Evolutionary conservation across 2,888 invertebrate species (phyloP).

Genomic region (Agrotis ipsilon): DNA sequence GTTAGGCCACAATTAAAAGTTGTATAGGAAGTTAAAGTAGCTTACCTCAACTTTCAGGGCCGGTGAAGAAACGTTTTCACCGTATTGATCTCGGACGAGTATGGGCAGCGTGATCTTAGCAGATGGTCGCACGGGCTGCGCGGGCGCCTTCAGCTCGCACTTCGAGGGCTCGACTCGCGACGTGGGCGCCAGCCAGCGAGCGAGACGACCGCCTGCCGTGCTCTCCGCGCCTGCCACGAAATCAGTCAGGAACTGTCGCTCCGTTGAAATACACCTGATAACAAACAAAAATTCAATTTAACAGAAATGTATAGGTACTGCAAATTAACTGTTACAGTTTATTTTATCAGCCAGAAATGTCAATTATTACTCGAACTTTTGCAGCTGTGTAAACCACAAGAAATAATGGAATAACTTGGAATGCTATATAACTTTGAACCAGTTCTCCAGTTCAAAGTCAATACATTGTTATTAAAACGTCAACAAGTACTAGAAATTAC

Average conservation of each 20-base stretch:
- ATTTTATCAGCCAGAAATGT: not conserved
- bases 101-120: constrained; percentile 91
- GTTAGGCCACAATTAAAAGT: not conserved
- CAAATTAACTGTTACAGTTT: not conserved
- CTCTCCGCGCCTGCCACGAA: constrained; percentile 97
- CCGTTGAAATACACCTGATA: constrained; percentile 96
- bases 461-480: constrained; percentile 9
- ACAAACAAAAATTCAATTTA: constrained; percentile 66
- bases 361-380: not conserved
- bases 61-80: constrained; percentile 96
- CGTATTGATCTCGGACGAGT: constrained; percentile 97
- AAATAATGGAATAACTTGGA: constrained; percentile 12
- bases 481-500: not conserved
- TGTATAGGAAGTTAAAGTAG: not conserved
- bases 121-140: constrained; percentile 93
- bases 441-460: not conserved
- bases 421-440: constrained; percentile 1
- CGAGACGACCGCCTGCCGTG: constrained; percentile 97
- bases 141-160: constrained; percentile 95
- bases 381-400: constrained; percentile 7
- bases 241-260: constrained; percentile 97
- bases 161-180: constrained; percentile 97
- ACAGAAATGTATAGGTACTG: not conserved
- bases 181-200: constrained; percentile 98
- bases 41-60: constrained; percentile 94